phyloP scores from a whole-genome alignment of 2,113 vertebrate genomes.

The Notarius lentiginosus region DNA sequence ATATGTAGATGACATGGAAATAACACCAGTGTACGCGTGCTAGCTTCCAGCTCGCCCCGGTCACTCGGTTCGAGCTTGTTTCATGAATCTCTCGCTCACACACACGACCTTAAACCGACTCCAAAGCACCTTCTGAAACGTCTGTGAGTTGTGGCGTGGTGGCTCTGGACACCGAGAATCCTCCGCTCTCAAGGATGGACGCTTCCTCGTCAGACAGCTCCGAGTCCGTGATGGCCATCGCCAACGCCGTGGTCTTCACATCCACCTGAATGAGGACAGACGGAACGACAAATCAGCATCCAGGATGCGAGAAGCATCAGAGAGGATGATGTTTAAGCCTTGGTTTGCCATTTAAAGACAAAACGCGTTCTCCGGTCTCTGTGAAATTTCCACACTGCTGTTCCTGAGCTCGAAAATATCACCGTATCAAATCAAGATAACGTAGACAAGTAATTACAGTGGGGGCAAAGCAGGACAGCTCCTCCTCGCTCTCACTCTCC shows the following conservation, averaged over 20 bases:
- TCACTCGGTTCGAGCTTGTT: not conserved
- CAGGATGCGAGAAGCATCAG: not conserved
- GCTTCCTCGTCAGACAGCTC: conserved; percentile 97
- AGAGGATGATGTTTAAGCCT: not conserved
- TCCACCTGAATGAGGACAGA: conserved; percentile 69
- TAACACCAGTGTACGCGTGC: not conserved
- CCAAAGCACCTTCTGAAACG: conserved; percentile 84
- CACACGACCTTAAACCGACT: not conserved
- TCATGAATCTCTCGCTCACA: not conserved
- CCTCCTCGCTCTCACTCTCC: conserved; percentile 95
- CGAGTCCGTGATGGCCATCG: conserved; percentile 96
- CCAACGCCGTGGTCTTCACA: conserved; percentile 89
- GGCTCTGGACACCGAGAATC: conserved; percentile 95
- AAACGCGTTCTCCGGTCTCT: no score
- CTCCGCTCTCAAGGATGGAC: conserved; percentile 95
- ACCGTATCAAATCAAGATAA: no score
- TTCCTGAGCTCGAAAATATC: no score
- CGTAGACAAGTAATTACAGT: conserved; percentile 71
- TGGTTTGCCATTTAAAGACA: no score
- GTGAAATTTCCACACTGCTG: no score
- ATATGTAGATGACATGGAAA: not conserved
- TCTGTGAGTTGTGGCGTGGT: conserved; percentile 94
- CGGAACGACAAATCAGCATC: not conserved
- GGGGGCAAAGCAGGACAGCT: conserved; percentile 90
- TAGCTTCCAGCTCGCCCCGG: no score